These are phyloP conservation scores for Cepphus grylle DNA, from an alignment of 2,113 vertebrate species.

Conservation along the genomic window DNA sequence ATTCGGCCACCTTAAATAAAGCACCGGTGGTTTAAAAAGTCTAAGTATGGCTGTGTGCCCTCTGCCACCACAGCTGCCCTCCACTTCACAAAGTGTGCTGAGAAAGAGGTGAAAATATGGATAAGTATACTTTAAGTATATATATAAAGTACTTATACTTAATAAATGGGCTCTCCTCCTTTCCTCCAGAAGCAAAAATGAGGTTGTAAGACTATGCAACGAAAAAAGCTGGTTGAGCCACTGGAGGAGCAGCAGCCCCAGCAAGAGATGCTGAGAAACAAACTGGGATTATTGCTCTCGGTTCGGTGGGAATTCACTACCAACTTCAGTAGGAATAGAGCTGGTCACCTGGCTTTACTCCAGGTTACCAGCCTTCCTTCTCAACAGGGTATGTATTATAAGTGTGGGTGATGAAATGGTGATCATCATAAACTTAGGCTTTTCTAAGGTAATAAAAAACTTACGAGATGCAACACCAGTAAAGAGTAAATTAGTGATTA, in stretches of 20 bases:
- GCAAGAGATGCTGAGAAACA: background rate
- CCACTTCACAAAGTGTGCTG: background rate
- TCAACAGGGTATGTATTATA: background rate
- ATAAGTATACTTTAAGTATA: too few species aligned
- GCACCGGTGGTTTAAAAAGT: background rate
- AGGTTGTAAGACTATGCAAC: background rate
- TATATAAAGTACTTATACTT: background rate
- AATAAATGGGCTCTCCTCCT: background rate
- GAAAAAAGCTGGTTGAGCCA: background rate
- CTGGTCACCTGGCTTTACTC: background rate
- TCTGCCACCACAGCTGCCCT: background rate
- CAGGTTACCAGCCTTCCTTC: background rate
- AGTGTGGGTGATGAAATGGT: background rate
- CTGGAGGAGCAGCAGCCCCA: background rate
- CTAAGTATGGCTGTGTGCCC: background rate
- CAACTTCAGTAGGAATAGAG: fast-evolving
- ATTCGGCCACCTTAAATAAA: background rate
- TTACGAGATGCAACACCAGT: background rate
- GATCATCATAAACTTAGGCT: background rate
- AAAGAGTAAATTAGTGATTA: background rate
- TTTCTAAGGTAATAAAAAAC: background rate
- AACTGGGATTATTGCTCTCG: background rate
- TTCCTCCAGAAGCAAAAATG: background rate
- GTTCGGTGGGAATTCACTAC: background rate
- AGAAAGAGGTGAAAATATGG: background rate